A percentile compares a stretch with the other conserved stretches of the same genome.
phyloP scores from a whole-genome alignment of 2,888 invertebrate genomes.

The Amaurobius ferox region DNA sequence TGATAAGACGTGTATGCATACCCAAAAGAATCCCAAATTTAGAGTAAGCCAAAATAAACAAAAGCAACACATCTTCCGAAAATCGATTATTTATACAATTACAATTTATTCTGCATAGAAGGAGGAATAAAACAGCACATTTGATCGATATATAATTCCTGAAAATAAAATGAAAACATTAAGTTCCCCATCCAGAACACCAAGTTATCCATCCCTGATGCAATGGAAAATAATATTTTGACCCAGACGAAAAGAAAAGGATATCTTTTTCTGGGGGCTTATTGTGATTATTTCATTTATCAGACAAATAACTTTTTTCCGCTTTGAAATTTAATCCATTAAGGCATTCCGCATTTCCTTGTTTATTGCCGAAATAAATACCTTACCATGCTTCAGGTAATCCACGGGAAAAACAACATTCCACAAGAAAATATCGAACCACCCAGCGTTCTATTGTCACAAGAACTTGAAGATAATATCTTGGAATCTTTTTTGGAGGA shows the following conservation, averaged over 20 bases:
- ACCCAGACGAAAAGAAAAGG: background rate
- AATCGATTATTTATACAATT: too few relatives aligned
- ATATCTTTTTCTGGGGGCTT: background rate
- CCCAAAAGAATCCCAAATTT: too few relatives aligned
- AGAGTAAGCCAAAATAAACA: too few relatives aligned
- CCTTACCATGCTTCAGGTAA: conserved; percentile 53
- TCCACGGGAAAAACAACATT: conserved; percentile 19
- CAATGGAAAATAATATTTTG: too few relatives aligned
- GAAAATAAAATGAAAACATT: too few relatives aligned
- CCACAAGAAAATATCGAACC: conserved; percentile 33
- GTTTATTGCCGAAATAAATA: conserved; percentile 40
- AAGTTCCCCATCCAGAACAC: too few relatives aligned
- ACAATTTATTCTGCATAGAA: too few relatives aligned
- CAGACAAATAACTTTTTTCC: conserved; percentile 16
- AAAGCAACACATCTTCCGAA: too few relatives aligned
- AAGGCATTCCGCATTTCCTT: conserved; percentile 10
- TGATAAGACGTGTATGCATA: too few relatives aligned
- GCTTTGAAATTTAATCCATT: conserved; percentile 11
- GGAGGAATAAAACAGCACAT: too few relatives aligned
- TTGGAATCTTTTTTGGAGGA: conserved; percentile 23
- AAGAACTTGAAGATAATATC: conserved; percentile 51
- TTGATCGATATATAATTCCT: too few relatives aligned
- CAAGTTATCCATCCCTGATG: too few relatives aligned
- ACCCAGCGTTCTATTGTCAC: conserved; percentile 46
- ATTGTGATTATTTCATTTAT: conserved; percentile 14